phyloP scores from a whole-genome alignment of 2,797 vertebrate genomes.

The Rhyacichthys aspro region DNA sequence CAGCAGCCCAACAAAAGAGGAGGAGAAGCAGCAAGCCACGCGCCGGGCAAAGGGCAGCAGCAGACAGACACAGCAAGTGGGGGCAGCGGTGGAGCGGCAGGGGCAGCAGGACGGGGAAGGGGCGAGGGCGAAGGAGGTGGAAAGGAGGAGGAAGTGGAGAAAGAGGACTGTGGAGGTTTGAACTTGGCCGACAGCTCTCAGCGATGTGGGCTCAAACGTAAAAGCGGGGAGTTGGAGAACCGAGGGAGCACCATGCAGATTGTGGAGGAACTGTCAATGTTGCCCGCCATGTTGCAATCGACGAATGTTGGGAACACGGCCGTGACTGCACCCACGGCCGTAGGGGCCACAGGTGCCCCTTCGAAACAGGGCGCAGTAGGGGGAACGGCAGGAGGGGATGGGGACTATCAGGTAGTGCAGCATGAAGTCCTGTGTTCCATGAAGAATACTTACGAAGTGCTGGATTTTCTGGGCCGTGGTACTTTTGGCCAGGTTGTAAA shows the following conservation, averaged over 20 bases:
- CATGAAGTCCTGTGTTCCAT: conserved; percentile 97
- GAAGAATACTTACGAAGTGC: conserved; percentile 98
- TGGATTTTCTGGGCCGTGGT: conserved; percentile 97
- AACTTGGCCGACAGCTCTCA: conserved; percentile 88
- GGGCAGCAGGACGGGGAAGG: conserved; percentile 74
- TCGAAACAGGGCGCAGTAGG: conserved; percentile 85
- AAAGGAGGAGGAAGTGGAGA: conserved; percentile 55
- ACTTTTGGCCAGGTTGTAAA: conserved; percentile 99
- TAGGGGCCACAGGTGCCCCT: conserved; percentile 81
- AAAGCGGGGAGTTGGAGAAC: conserved; percentile 95
- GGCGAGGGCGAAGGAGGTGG: conserved; percentile 73
- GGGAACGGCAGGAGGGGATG: conserved; percentile 82
- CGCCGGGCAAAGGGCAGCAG: conserved; percentile 72
- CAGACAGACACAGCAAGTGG: conserved; percentile 78
- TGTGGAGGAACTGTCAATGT: conserved; percentile 94
- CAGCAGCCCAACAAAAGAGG: conserved; percentile 66
- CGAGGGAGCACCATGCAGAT: conserved; percentile 95
- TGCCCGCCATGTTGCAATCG: conserved; percentile 98
- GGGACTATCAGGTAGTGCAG: conserved; percentile 97
- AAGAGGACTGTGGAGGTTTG: conserved; percentile 79
- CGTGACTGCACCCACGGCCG: conserved; percentile 83
- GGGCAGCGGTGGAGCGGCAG: conserved; percentile 78
- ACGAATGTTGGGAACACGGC: conserved; percentile 88
- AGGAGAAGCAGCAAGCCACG: conserved; percentile 53
- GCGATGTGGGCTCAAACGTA: conserved; percentile 99